These are phyloP conservation scores for Tetrax tetrax DNA, from an alignment of 2,113 vertebrate genomes.

Conservation along the genomic window DNA sequence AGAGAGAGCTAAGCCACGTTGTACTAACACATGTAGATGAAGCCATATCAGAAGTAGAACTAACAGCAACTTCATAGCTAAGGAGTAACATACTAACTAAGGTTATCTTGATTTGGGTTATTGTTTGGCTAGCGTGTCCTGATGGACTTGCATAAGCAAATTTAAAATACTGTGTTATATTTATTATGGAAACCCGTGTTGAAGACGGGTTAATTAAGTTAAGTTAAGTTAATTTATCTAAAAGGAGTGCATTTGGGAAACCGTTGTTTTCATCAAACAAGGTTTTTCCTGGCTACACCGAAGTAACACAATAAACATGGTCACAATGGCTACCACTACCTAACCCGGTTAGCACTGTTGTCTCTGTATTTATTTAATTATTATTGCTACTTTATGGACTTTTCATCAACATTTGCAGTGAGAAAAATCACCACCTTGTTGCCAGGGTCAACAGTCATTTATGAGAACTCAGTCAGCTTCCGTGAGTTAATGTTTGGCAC, in stretches of 20 bases:
- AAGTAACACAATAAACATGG: neutral
- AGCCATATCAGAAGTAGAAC: neutral
- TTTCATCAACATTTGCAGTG: neutral
- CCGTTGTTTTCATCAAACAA: slow-evolving; percentile 32
- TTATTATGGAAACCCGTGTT: slow-evolving; percentile 18
- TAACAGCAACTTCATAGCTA: neutral
- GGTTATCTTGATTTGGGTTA: neutral
- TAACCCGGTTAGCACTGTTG: slow-evolving; percentile 3
- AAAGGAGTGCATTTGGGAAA: slow-evolving; percentile 1
- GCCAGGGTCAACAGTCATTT: slow-evolving; percentile 38
- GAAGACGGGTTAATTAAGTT: no score
- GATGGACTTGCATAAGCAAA: slow-evolving; percentile 15
- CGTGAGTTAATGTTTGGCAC: neutral
- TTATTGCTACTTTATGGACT: slow-evolving; percentile 7
- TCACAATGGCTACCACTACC: neutral
- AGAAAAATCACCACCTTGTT: neutral
- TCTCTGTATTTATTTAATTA: slow-evolving; percentile 23
- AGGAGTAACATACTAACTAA: neutral
- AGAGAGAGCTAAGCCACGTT: neutral
- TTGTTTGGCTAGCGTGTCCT: neutral
- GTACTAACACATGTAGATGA: neutral
- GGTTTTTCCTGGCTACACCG: slow-evolving; percentile 35
- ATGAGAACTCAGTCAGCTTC: neutral
- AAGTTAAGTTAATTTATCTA: slow-evolving; percentile 14
- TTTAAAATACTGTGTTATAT: slow-evolving; percentile 16